phyloP scores from a whole-genome alignment of 2,113 vertebrate genomes.

The Oenanthe oenanthe region DNA sequence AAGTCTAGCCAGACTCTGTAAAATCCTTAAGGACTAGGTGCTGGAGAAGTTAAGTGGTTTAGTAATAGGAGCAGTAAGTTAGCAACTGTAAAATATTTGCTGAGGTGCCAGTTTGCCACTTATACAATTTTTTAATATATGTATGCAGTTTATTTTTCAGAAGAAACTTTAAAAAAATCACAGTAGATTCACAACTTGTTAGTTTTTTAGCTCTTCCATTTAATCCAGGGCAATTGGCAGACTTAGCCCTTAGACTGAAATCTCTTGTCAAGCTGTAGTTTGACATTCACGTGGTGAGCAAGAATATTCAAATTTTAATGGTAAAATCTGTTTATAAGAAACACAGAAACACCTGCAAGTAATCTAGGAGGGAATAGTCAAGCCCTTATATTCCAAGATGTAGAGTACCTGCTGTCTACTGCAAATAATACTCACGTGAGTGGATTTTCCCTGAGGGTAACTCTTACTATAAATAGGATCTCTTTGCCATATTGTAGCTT shows the following conservation, averaged over 20 bases:
- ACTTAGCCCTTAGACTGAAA: neutral
- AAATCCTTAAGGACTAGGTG: neutral
- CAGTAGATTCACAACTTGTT: neutral
- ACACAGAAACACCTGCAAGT: slow-evolving; percentile 9
- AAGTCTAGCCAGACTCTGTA: neutral
- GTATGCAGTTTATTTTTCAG: neutral
- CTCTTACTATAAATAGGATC: slow-evolving; percentile 45
- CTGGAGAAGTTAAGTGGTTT: neutral
- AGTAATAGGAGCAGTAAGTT: neutral
- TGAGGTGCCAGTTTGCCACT: neutral
- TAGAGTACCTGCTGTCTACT: neutral
- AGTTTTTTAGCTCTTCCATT: neutral
- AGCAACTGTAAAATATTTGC: neutral
- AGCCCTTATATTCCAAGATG: neutral
- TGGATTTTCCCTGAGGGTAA: slow-evolving; percentile 33
- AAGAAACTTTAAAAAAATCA: neutral
- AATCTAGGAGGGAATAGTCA: neutral
- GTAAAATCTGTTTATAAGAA: neutral
- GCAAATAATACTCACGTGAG: slow-evolving; percentile 28
- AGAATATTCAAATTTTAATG: neutral
- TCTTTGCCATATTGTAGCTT: slow-evolving; percentile 25
- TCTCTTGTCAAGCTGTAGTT: neutral
- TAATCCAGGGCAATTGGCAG: neutral
- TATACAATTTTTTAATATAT: neutral
- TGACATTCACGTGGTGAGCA: neutral